Percentiles rank a stretch among this genome's conserved stretches.
phyloP scores from a whole-genome alignment of 2,113 vertebrate genomes.

The Furnarius figulus region DNA sequence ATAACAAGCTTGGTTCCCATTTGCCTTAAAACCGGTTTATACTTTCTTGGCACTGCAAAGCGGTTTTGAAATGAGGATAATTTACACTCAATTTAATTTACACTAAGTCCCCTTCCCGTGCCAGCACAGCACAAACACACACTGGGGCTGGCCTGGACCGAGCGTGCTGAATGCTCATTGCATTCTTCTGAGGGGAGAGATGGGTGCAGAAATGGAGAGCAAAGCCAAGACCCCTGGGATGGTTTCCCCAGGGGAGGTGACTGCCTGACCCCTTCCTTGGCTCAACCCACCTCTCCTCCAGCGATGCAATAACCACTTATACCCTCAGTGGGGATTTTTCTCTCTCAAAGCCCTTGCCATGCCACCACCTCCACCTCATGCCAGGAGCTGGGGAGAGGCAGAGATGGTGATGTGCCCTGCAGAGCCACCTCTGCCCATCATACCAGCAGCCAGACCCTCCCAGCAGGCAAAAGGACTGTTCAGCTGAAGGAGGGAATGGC shows the following conservation, averaged over 20 bases:
- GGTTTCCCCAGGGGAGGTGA: neutral
- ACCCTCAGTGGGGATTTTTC: neutral
- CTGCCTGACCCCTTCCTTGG: neutral
- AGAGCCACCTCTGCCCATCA: neutral
- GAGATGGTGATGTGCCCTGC: neutral
- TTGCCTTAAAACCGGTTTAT: neutral
- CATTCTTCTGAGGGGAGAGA: rapidly evolving
- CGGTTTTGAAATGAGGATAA: neutral
- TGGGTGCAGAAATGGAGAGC: rapidly evolving
- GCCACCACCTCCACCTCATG: rapidly evolving
- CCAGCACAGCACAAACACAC: neutral
- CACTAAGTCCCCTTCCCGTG: neutral
- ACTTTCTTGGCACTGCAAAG: neutral
- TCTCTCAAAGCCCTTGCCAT: neutral
- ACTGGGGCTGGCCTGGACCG: neutral
- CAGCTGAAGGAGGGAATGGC: neutral
- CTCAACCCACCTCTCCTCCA: neutral
- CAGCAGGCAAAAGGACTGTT: rapidly evolving
- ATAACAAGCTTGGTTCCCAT: neutral
- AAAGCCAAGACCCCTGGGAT: rapidly evolving
- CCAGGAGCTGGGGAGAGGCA: neutral
- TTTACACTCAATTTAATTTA: constrained; percentile 16
- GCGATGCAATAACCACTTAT: neutral
- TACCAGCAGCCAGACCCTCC: neutral
- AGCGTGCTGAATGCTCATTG: neutral